Evolutionary conservation across 2,113 vertebrate genomes (phyloP).

Genomic region (Phasianus colchicus): DNA sequence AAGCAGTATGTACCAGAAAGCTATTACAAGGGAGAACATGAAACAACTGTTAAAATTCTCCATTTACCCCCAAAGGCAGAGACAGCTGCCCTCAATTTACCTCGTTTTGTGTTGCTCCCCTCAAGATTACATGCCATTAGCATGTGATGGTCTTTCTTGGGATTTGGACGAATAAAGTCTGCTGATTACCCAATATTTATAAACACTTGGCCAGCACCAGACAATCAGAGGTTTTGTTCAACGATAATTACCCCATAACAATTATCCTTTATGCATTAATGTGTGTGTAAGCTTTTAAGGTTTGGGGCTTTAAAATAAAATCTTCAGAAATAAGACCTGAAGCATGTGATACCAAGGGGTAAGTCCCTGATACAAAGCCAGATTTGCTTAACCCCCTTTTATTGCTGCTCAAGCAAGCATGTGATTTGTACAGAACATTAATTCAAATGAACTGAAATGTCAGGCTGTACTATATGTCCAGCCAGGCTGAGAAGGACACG

Average conservation of each 20-base stretch:
- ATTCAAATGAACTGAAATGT: constrained; percentile 60
- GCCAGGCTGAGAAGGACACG: background rate
- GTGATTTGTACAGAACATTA: constrained; percentile 67
- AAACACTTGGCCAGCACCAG: constrained; percentile 45
- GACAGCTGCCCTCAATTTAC: constrained; percentile 11
- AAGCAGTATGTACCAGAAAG: background rate
- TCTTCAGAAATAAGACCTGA: constrained; percentile 56
- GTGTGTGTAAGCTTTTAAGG: constrained; percentile 13
- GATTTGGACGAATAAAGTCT: constrained; percentile 34
- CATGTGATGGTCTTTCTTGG: constrained; percentile 60
- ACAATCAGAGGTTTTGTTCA: constrained; percentile 69
- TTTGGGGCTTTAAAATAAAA: constrained; percentile 45
- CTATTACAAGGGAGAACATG: background rate
- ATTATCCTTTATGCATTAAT: constrained; percentile 41
- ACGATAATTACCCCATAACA: constrained; percentile 9
- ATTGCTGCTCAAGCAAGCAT: constrained; percentile 70
- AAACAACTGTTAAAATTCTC: background rate
- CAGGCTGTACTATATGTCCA: constrained; percentile 22
- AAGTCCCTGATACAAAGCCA: constrained; percentile 63
- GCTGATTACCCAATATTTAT: constrained; percentile 63
- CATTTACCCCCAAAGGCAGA: constrained; percentile 2
- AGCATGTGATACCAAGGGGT: constrained; percentile 65
- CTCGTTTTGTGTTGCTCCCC: constrained; percentile 15
- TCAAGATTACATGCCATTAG: constrained; percentile 28
- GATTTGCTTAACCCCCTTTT: constrained; percentile 67